A percentile compares a stretch with the other conserved stretches of the same genome.
These are phyloP conservation scores for Melieria crassipennis DNA, from an alignment of 2,888 invertebrate species.

Conservation along the genomic window DNA sequence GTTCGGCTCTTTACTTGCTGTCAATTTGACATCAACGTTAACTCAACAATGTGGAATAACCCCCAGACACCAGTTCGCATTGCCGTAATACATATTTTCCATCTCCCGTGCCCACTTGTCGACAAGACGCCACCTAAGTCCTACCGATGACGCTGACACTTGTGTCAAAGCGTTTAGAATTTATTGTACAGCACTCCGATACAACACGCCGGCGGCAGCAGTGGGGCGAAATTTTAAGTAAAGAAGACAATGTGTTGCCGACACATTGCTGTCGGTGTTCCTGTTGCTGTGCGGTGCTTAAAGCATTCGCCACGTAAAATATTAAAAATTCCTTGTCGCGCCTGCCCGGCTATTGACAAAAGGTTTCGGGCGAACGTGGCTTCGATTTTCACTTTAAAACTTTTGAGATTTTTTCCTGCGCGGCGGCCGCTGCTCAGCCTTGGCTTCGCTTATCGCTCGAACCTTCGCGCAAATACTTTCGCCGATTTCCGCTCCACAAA, in stretches of 20 bases:
- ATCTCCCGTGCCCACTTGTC: too few relatives aligned
- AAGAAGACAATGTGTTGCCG: too few relatives aligned
- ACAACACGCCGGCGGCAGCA: too few relatives aligned
- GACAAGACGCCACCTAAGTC: not conserved
- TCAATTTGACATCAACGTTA: conserved; percentile 22
- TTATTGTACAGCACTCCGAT: not conserved
- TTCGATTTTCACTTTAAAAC: not conserved
- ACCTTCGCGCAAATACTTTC: not conserved
- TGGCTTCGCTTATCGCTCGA: not conserved
- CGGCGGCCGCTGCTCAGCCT: too few relatives aligned
- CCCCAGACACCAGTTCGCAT: not conserved
- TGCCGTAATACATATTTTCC: not conserved
- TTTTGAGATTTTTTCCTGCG: too few relatives aligned
- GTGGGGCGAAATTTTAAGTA: too few relatives aligned
- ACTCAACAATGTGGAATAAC: not conserved
- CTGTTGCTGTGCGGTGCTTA: not conserved
- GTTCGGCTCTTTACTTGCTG: conserved; percentile 12
- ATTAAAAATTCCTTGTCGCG: not conserved
- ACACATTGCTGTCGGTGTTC: too few relatives aligned
- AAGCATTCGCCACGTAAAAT: not conserved
- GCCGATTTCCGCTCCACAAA: conserved; percentile 5
- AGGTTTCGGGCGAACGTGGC: not conserved
- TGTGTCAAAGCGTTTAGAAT: not conserved
- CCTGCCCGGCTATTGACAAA: not conserved
- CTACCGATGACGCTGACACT: conserved; percentile 6